Conservation (phyloP, 2,113 vertebrate genomes). For the Cygnus atratus region DNA sequence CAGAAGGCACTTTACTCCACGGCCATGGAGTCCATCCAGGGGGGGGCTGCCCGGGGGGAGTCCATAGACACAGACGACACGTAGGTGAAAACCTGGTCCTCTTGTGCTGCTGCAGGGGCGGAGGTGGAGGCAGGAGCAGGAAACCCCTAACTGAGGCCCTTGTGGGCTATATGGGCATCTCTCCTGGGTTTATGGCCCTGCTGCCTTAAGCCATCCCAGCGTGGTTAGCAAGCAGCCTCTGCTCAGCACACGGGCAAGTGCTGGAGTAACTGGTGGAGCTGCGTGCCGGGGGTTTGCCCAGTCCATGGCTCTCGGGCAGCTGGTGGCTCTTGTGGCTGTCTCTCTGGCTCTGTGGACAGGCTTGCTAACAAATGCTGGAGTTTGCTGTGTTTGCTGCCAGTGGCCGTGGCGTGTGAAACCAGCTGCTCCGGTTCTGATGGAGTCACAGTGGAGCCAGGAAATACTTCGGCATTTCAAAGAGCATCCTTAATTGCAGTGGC, state of each 20-base stretch:
- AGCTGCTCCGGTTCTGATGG: neutral
- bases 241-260: neutral
- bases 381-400: neutral
- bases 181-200: neutral
- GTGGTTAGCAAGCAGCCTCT: neutral
- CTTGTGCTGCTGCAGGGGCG: neutral
- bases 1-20: constrained; percentile 99
- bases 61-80: constrained; percentile 94
- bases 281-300: neutral
- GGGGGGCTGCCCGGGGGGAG: constrained; percentile 90
- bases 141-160: neutral
- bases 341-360: neutral
- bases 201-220: neutral
- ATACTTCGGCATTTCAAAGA: neutral
- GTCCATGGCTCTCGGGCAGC: neutral
- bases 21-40: constrained; percentile 99
- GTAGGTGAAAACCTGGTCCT: constrained; percentile 73
- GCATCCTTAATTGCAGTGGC: neutral
- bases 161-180: neutral
- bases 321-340: neutral
- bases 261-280: neutral
- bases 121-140: neutral
- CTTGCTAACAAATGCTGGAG: neutral
- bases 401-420: neutral
- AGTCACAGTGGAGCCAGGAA: neutral